These are phyloP conservation scores for Caerostris extrusa DNA, from an alignment of 1,140 invertebrate species.

Conservation along the genomic window DNA sequence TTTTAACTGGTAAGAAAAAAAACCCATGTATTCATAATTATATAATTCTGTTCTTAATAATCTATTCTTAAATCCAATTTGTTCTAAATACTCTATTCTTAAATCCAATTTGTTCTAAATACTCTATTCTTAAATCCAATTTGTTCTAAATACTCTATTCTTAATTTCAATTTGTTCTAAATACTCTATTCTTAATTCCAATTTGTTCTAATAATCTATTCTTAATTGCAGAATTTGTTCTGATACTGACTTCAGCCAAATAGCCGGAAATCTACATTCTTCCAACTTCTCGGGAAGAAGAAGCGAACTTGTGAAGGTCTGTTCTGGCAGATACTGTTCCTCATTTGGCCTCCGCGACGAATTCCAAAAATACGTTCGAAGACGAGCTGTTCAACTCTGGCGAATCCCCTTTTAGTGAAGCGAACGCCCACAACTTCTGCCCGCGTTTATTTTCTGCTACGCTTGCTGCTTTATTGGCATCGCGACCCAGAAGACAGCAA, in stretches of 20 bases:
- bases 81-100: too few relatives aligned
- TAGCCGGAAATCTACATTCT: constrained; percentile 26
- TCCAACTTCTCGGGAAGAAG: background rate
- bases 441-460: constrained; percentile 25
- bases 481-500: background rate
- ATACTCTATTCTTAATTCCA: background rate
- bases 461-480: constrained; percentile 28
- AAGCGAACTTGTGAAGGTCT: constrained; percentile 9
- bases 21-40: too few relatives aligned
- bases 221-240: constrained; percentile 78
- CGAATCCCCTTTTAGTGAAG: background rate
- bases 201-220: background rate
- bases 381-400: background rate
- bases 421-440: constrained; percentile 14
- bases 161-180: background rate
- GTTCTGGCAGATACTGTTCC: constrained; percentile 35
- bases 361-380: constrained; percentile 53
- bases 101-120: background rate
- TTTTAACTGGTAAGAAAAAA: too few relatives aligned
- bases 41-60: too few relatives aligned
- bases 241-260: constrained; percentile 78
- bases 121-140: background rate
- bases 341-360: constrained; percentile 45
- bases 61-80: too few relatives aligned
- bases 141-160: background rate